These are phyloP conservation scores for Pitangus sulphuratus DNA, from an alignment of 2,797 vertebrate genomes.

Conservation along the genomic window DNA sequence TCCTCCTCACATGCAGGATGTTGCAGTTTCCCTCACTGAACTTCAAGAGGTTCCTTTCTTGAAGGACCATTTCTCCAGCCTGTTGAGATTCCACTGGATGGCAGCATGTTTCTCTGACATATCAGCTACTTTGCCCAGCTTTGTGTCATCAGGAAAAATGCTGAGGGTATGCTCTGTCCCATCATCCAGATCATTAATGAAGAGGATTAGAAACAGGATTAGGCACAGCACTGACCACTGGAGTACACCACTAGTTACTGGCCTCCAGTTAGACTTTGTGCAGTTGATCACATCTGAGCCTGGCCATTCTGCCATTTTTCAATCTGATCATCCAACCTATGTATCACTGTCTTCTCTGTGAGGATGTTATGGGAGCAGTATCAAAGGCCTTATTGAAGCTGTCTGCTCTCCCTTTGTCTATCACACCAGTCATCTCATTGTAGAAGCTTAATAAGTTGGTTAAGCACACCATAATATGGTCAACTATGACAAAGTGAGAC, in stretches of 20 bases:
- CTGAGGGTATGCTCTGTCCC: not conserved
- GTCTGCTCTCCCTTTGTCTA: not conserved
- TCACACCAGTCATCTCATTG: fast-evolving
- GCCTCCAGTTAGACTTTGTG: not conserved
- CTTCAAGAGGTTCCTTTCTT: not conserved
- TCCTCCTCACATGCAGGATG: not conserved
- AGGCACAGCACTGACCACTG: not conserved
- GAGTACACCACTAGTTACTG: not conserved
- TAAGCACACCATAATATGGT: not conserved
- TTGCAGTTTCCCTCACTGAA: not conserved
- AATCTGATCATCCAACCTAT: not conserved
- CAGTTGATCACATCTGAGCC: not conserved
- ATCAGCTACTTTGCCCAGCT: not conserved
- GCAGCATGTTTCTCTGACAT: not conserved
- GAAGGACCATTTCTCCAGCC: not conserved
- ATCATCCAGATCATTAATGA: too few species aligned
- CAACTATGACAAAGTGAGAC: not conserved
- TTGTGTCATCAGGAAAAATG: not conserved
- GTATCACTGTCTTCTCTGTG: not conserved
- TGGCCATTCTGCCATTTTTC: not conserved
- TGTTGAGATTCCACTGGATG: not conserved
- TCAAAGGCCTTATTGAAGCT: not conserved
- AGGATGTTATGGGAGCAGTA: not conserved
- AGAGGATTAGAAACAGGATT: not conserved
- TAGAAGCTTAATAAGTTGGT: not conserved